These are phyloP conservation scores for Dryas iulia DNA, from an alignment of 1,140 invertebrate species.

Conservation along the genomic window DNA sequence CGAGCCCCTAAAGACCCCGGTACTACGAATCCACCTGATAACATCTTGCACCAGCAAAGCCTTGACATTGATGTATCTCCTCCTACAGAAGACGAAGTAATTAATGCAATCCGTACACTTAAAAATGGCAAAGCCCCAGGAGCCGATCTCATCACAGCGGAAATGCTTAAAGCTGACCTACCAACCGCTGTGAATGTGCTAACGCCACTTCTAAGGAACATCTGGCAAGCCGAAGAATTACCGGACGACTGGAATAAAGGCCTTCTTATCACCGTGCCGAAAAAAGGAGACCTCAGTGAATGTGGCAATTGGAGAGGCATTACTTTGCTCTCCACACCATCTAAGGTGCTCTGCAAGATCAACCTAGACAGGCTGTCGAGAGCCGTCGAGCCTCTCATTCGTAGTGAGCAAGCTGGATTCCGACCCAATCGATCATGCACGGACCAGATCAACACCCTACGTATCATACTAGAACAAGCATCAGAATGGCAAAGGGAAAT, in stretches of 20 bases:
- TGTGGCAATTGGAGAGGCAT: slow-evolving; percentile 37
- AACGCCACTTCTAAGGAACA: not conserved
- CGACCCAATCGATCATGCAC: slow-evolving; percentile 29
- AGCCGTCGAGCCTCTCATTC: slow-evolving; percentile 23
- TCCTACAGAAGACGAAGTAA: slow-evolving; percentile 5
- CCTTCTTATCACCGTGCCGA: slow-evolving; percentile 24
- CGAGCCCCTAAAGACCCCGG: not conserved
- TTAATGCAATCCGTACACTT: not conserved
- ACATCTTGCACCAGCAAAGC: not conserved
- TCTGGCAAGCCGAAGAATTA: slow-evolving; percentile 13
- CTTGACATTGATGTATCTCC: too few species aligned
- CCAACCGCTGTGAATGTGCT: not conserved
- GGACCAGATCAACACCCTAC: slow-evolving; percentile 25
- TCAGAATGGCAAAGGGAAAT: slow-evolving; percentile 23
- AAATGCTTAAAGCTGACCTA: slow-evolving; percentile 22
- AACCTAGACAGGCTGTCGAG: slow-evolving; percentile 30
- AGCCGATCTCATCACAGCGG: slow-evolving; percentile 7
- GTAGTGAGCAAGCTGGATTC: slow-evolving; percentile 19
- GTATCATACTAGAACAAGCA: slow-evolving; percentile 26
- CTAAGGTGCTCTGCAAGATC: slow-evolving; percentile 30
- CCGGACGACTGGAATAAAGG: slow-evolving; percentile 25
- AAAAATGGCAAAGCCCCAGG: slow-evolving; percentile 14
- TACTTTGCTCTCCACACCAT: slow-evolving; percentile 35
- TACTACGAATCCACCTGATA: not conserved
- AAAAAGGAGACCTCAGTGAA: too few species aligned